These are phyloP conservation scores for Plecturocebus donacophilus DNA, from an alignment of 2,113 vertebrate genomes.

Conservation along the genomic window DNA sequence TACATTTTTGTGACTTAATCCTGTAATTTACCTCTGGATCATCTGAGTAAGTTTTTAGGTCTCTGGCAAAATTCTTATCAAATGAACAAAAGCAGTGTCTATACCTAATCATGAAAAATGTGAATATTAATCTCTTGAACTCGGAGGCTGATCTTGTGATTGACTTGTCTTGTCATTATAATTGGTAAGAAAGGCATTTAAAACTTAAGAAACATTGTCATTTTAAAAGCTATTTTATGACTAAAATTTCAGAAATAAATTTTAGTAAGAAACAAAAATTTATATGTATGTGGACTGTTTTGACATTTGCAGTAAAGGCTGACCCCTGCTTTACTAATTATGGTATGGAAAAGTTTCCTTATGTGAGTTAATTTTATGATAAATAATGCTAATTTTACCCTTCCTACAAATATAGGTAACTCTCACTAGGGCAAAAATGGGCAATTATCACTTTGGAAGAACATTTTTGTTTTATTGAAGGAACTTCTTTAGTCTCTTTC, in stretches of 20 bases:
- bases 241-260: not conserved
- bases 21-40: not conserved
- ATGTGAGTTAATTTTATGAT: not conserved
- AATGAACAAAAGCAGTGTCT: conserved; percentile 4
- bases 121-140: not conserved
- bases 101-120: not conserved
- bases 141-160: not conserved
- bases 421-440: not conserved
- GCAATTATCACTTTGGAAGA: not conserved
- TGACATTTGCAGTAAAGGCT: not conserved
- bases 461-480: not conserved
- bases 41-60: not conserved
- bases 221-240: not conserved
- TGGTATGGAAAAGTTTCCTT: not conserved
- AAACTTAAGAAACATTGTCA: not conserved
- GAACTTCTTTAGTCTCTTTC: not conserved
- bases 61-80: conserved; percentile 36
- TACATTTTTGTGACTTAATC: conserved; percentile 26
- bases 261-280: not conserved
- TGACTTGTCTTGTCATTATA: not conserved
- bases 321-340: not conserved
- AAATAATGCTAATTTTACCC: not conserved
- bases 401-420: not conserved
- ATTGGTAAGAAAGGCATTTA: not conserved
- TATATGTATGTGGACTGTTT: not conserved